Base-by-base conservation (phyloP, 2,888 invertebrate genomes). In the Silvanus unidentatus region DNA sequence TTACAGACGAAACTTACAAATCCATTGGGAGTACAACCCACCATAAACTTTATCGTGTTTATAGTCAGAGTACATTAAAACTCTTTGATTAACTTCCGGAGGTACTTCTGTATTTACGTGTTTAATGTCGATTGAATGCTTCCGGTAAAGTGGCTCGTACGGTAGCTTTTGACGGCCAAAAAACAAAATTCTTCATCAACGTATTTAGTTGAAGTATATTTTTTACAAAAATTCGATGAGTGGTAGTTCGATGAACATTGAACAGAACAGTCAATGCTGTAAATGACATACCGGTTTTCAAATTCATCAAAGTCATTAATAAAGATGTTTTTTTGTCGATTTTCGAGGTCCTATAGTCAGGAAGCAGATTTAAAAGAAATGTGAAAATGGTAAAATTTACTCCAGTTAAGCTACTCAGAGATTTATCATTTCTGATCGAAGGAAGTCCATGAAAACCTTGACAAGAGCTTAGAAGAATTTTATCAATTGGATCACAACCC, bases 281-380 rank as follows among this genome's bases (percentile, higher is more conserved):
- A 42, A 51, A 47, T 37, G 53, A 49, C 32, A 53, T 16, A 1
- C 49, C 50, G 28, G 43, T 48, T 43, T 45, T 50, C 2, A 53
- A 46, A 49, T 51, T 53, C 47, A 53, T 45, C 40, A 47, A 49
- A 32, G 49, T 47, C n/a, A 52, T 47, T 12, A 49, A 45, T 2
- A 50, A 42, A 34, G 45, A 13, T 16, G 50, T 37, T 45, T 49
- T 42, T 22, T 39, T 44, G 13, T 39, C 27, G 44, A 34, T 38
- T 1, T 11, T 37, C 16, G 8, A 45, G 11, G 44, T 49, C n/a
- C 32, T 10, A n/a, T 14, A 9, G 5, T 27, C 2, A 44, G 30
- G 2, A 40, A 47, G 16, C 39, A 53, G 34, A n/a, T 15, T 37
- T 15, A 53, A 41, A 38, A 53, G 44, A 43, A 53, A 47, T 15